Evolutionary conservation across 2,113 vertebrate species (phyloP).

Genomic region (Rhea pennata): DNA sequence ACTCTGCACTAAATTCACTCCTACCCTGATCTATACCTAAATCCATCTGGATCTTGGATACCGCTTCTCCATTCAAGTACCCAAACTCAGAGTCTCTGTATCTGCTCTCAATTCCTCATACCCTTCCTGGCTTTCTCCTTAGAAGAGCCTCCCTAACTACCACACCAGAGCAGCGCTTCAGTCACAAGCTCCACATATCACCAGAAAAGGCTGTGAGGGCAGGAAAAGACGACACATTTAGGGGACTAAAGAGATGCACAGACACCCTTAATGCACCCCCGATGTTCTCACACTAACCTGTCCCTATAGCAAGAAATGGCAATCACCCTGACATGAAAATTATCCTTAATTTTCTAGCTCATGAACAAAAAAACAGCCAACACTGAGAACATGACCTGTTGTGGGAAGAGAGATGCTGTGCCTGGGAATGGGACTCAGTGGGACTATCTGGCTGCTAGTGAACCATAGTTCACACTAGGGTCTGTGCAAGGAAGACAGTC

Average conservation of each 20-base stretch:
- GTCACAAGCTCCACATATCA: accelerated
- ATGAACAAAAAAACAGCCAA: background rate
- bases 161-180: accelerated
- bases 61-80: background rate
- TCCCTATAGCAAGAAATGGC: background rate
- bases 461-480: no score
- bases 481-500: background rate
- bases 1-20: background rate
- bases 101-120: background rate
- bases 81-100: no score
- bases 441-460: background rate
- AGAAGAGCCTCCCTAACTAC: background rate
- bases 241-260: accelerated
- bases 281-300: background rate
- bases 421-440: background rate
- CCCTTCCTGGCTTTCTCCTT: background rate
- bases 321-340: background rate
- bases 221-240: background rate
- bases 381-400: background rate
- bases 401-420: background rate
- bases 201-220: background rate
- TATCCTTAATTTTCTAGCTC: background rate
- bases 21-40: background rate
- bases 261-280: background rate
- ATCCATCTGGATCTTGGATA: background rate